Evolutionary conservation across 64 coral and sea anemone species (phyloP).

Genomic region (Anthopleura sola): DNA sequence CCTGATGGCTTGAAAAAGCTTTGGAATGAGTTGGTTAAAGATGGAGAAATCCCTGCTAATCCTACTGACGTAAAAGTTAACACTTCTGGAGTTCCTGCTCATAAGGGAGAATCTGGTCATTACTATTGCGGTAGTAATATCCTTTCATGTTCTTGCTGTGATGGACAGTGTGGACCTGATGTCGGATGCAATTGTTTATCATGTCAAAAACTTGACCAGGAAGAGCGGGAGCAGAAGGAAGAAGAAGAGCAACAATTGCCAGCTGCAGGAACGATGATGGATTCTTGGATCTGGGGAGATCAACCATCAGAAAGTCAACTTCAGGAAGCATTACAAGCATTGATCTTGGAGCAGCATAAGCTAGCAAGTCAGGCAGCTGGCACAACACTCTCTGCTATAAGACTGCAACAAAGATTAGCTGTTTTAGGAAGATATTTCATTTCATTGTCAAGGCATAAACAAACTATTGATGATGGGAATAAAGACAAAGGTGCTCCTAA

Average conservation of each 20-base stretch:
- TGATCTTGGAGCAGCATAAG: conserved; percentile 83
- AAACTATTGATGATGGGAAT: conserved; percentile 27
- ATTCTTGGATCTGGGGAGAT: conserved; percentile 94
- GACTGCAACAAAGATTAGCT: conserved; percentile 87
- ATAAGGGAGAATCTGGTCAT: conserved; percentile 77
- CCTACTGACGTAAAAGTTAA: conserved; percentile 56
- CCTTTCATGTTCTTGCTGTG: conserved; percentile 77
- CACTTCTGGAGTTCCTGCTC: conserved; percentile 64
- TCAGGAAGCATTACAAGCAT: conserved; percentile 74
- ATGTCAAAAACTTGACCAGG: conserved; percentile 92
- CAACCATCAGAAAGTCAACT: conserved; percentile 75
- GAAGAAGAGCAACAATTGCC: conserved; percentile 70
- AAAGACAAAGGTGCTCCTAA: conserved; percentile 9
- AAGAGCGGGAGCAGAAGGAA: conserved; percentile 73
- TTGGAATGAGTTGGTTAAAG: conserved; percentile 99
- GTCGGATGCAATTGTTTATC: conserved; percentile 72
- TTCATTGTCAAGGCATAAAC: conserved; percentile 59
- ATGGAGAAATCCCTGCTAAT: conserved; percentile 86
- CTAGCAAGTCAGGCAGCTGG: conserved; percentile 90
- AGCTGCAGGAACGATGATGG: conserved; percentile 72
- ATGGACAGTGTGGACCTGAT: conserved; percentile 76
- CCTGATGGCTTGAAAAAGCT: conserved; percentile 84
- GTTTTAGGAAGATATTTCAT: conserved; percentile 92
- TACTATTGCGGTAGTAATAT: conserved; percentile 84
- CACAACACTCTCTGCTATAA: conserved; percentile 88